These are phyloP conservation scores for Amphipoea oculea DNA, from an alignment of 2,888 invertebrate species.

Conservation along the genomic window DNA sequence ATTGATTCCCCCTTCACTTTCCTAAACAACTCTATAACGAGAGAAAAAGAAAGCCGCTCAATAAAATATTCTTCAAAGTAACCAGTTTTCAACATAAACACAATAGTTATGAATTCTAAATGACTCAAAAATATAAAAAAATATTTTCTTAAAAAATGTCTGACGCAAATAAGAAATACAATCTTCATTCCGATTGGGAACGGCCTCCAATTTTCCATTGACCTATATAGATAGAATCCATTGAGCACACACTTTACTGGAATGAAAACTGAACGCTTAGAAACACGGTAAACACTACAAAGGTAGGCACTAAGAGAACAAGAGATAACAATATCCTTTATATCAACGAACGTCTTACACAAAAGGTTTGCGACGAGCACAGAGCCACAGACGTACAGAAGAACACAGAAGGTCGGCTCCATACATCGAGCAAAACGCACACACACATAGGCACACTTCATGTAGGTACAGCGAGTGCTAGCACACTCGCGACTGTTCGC, in stretches of 20 bases:
- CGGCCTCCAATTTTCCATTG: conserved; percentile 66
- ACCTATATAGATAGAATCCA: conserved; percentile 73
- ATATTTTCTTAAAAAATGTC: conserved; percentile 17
- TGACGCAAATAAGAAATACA: conserved; percentile 53
- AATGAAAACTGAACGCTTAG: conserved; percentile 73
- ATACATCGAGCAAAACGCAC: background rate
- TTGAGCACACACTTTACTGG: conserved; percentile 72
- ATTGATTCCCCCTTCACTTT: too few species aligned
- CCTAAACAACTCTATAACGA: background rate
- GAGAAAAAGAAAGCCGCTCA: background rate
- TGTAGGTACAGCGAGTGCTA: background rate
- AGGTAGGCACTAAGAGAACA: conserved; percentile 73
- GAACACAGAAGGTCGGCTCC: conserved; percentile 9
- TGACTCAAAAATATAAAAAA: conserved; percentile 6
- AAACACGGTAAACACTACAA: conserved; percentile 72
- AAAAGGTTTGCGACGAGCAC: conserved; percentile 50
- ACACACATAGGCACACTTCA: background rate
- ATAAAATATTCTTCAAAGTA: conserved; percentile 9
- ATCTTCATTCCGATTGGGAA: conserved; percentile 42
- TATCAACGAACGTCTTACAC: conserved; percentile 63
- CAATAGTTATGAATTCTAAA: conserved; percentile 40
- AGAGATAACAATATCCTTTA: conserved; percentile 78
- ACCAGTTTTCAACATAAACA: conserved; percentile 9
- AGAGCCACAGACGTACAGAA: background rate
- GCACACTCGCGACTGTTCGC: background rate